Evolutionary conservation across 2,797 vertebrate genomes (phyloP), one percentile per base, ranked within the genome.

Genomic region (Pseudochaenichthys georgianus): DNA sequence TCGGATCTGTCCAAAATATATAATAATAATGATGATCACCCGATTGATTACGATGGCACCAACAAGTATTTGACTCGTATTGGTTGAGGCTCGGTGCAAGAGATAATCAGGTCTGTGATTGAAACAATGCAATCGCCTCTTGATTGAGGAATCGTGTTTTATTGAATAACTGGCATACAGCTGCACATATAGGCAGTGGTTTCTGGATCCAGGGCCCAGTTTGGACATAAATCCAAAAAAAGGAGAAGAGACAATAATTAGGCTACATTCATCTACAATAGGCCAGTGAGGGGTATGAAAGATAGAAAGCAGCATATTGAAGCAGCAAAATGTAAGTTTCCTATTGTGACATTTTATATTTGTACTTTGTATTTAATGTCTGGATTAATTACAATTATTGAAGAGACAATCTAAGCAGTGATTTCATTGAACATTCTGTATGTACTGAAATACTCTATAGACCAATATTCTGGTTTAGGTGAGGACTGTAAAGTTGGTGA

Each of bases 191-290:
- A 31, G 75, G 57, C 47, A 47, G 55, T 52, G 66, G 79, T 64
- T 77, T 78, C 43, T 46, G 71, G 70, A 87, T 71, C 63, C 4
- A 59, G 86, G 91, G 90, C 89, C 90, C 77, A 54, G 75, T 64
- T 45, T 82, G 78, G 61, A 77, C 81, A 66, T 70, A 72, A 64
- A 82, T 83, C 48, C 63, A 82, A 83, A 91, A 82, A 92, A 90
- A 90, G 87, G 81, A 48, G 17, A 71, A 73, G 34, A 38, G 34
- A 38, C 34, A 6, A 38, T 38, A 38, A 38, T 38, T 9, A 28
- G 28, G 28, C 28, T 28, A 38, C 34, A 38, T 38, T 38, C 7
- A 9, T 38, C 34, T 38, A 38, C 8, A 38, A 38, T 54, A 75
- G 59, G 28, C 45, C 45, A 72, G 62, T 78, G 72, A 83, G 68